phyloP scores from a whole-genome alignment of 2,113 vertebrate genomes.

The Cyanoderma ruficeps region DNA sequence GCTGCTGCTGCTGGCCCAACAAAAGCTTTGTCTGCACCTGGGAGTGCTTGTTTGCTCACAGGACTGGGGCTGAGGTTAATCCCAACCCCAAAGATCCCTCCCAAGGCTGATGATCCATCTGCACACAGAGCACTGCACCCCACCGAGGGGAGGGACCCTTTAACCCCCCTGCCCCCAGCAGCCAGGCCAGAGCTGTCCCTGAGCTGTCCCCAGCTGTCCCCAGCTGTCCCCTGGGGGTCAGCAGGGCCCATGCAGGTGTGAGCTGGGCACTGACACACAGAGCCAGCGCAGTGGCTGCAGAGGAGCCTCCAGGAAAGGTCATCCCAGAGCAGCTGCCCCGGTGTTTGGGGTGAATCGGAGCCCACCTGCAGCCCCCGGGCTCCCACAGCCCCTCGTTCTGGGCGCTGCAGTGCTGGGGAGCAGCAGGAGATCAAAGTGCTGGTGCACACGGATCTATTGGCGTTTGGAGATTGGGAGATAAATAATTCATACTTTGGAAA shows the following conservation, averaged over 20 bases:
- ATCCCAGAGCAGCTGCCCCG: background rate
- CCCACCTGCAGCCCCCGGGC: background rate
- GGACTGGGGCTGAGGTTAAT: background rate
- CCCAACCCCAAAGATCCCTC: background rate
- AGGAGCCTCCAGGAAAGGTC: background rate
- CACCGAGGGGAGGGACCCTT: background rate
- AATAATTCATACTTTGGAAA: slow-evolving; percentile 64
- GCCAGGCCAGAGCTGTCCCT: background rate
- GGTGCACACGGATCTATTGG: slow-evolving; percentile 16
- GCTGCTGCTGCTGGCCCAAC: background rate
- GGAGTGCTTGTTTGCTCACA: background rate
- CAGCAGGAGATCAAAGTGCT: slow-evolving; percentile 29
- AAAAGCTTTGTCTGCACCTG: background rate
- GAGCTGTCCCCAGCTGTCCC: too few species aligned
- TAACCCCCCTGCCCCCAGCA: background rate
- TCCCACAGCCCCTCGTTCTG: background rate
- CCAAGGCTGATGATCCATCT: background rate
- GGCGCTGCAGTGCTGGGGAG: background rate
- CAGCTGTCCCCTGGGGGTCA: background rate
- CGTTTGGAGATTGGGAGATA: slow-evolving; percentile 54
- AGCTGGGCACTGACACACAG: background rate
- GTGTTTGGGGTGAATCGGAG: background rate
- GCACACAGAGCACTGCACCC: too few species aligned
- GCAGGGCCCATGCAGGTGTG: background rate
- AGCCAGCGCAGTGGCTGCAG: too few species aligned